These are phyloP conservation scores for Pollenia amentaria DNA, from an alignment of 2,888 invertebrate species.

Conservation along the genomic window DNA sequence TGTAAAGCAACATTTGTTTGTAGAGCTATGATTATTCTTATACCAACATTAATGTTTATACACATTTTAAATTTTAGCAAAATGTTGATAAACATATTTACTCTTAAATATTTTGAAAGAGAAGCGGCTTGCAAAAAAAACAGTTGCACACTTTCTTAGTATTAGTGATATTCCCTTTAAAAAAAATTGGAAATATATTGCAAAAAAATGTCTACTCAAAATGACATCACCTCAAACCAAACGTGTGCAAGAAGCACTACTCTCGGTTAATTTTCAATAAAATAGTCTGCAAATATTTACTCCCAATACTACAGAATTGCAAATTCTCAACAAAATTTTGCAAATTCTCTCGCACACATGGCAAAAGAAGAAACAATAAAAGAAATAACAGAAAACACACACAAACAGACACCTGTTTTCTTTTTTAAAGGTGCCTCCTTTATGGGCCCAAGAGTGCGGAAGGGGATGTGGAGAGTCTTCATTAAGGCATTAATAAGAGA, in stretches of 20 bases:
- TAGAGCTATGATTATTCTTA: background rate
- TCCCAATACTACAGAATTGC: conserved; percentile 21
- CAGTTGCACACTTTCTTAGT: background rate
- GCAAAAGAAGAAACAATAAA: conserved; percentile 19
- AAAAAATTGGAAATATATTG: background rate
- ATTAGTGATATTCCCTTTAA: conserved; percentile 33
- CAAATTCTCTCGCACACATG: conserved; percentile 46
- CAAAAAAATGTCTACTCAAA: conserved; percentile 36
- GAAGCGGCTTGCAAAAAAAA: conserved; percentile 43
- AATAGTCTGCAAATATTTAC: conserved; percentile 29
- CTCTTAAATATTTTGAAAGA: conserved; percentile 53
- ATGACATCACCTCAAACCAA: conserved; percentile 58
- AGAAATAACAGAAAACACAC: conserved; percentile 28
- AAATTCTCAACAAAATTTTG: conserved; percentile 32
- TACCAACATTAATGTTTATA: background rate
- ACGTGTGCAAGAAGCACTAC: conserved; percentile 21
- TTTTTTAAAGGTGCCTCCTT: conserved; percentile 22
- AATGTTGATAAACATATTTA: conserved; percentile 15
- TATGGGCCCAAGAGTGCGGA: no score
- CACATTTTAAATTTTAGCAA: background rate
- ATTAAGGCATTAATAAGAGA: background rate
- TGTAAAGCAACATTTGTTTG: background rate
- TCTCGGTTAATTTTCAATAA: background rate
- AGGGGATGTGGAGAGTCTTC: background rate
- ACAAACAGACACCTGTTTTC: conserved; percentile 66